phyloP scores from a whole-genome alignment of 2,797 vertebrate species.

The Hylomyscus alleni region DNA sequence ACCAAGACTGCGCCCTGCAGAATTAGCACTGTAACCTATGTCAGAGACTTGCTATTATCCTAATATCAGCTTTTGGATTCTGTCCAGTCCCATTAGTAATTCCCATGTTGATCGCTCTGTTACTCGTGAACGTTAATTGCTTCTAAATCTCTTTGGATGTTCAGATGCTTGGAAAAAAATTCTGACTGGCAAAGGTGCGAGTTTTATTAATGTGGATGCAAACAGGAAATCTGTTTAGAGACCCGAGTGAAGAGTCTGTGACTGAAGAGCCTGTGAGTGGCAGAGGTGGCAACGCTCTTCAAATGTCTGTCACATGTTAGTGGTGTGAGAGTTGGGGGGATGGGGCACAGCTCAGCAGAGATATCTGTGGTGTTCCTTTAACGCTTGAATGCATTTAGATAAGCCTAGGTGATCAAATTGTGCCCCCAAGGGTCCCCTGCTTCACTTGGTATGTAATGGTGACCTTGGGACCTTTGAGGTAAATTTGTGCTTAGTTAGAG shows the following conservation, averaged over 20 bases:
- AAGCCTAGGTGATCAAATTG: neutral
- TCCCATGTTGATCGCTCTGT: constrained; percentile 91
- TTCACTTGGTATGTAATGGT: constrained; percentile 60
- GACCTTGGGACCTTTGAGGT: constrained; percentile 61
- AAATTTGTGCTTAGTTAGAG: constrained; percentile 59
- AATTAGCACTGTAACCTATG: constrained; percentile 90
- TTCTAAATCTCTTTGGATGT: constrained; percentile 90
- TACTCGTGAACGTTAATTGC: constrained; percentile 92
- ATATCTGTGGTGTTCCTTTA: neutral
- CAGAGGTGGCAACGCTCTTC: constrained; percentile 77
- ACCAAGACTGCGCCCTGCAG: constrained; percentile 84
- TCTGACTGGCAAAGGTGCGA: constrained; percentile 85
- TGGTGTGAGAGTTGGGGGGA: constrained; percentile 47
- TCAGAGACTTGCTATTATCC: constrained; percentile 89
- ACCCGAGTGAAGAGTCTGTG: constrained; percentile 78
- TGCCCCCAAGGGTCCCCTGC: neutral
- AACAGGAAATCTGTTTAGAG: constrained; percentile 88
- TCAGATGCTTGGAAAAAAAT: constrained; percentile 87
- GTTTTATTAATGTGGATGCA: constrained; percentile 88
- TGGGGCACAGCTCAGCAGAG: neutral
- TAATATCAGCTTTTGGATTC: constrained; percentile 92
- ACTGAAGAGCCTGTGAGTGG: constrained; percentile 66
- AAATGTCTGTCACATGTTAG: constrained; percentile 72
- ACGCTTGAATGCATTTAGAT: neutral
- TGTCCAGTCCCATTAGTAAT: constrained; percentile 91